Percentiles rank a stretch among this genome's conserved stretches.
Conservation (phyloP, 2,888 invertebrate genomes). For the Drosophila histrio region DNA sequence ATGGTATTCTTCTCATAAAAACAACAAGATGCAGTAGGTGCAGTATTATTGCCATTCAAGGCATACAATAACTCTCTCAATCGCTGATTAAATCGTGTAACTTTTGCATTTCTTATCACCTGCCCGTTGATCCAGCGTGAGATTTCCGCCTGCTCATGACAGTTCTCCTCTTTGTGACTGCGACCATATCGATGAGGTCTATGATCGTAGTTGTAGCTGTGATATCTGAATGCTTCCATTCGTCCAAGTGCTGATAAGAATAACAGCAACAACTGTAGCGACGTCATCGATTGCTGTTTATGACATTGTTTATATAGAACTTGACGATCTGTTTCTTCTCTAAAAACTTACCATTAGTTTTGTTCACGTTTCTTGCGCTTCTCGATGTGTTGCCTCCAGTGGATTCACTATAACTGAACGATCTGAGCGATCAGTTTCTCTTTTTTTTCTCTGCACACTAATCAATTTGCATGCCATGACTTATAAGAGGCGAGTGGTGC, state of each 20-base stretch:
- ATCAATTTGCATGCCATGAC: constrained; percentile 53
- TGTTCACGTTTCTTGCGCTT: constrained; percentile 37
- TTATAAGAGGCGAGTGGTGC: constrained; percentile 15
- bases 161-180: neutral
- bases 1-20: constrained; percentile 44
- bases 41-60: neutral
- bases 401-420: constrained; percentile 38
- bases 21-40: constrained; percentile 27
- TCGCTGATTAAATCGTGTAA: constrained; percentile 29
- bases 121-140: constrained; percentile 45
- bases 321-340: neutral
- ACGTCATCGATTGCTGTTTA: constrained; percentile 18
- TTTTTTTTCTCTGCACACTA: constrained; percentile 6
- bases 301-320: neutral
- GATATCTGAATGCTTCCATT: constrained; percentile 1
- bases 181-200: neutral
- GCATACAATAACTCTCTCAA: constrained; percentile 10
- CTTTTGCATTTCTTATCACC: constrained; percentile 17
- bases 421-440: neutral
- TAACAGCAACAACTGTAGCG: constrained; percentile 18
- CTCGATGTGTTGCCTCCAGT: constrained; percentile 15
- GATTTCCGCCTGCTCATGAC: constrained; percentile 18
- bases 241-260: constrained; percentile 31
- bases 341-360: constrained; percentile 33
- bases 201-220: neutral